Conservation (phyloP, 2,797 vertebrate species). For the Pangasius larnaudii region DNA sequence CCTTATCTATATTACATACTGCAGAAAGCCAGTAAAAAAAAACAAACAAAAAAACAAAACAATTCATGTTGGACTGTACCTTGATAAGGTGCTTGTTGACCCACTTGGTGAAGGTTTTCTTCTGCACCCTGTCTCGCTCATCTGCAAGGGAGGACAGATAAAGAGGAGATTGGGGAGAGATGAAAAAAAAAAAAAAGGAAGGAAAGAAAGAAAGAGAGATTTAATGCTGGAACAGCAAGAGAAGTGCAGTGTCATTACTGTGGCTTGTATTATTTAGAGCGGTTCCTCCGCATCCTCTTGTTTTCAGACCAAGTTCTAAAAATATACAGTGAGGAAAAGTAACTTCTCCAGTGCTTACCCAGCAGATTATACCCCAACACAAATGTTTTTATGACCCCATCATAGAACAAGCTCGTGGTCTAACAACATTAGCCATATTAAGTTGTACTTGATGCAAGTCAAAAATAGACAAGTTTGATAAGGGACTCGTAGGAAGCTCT, state of each 20-base stretch:
- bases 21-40: constrained; percentile 25
- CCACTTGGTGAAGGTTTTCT: constrained; percentile 99
- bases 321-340: constrained; percentile 15
- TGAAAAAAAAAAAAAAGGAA: background rate
- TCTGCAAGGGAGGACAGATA: constrained; percentile 78
- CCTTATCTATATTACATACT: constrained; percentile 27
- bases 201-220: background rate
- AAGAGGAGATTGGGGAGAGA: constrained; percentile 15
- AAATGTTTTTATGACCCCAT: background rate
- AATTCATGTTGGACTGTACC: constrained; percentile 72
- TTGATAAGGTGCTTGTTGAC: constrained; percentile 99
- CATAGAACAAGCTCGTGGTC: background rate
- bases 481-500: constrained; percentile 26
- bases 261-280: constrained; percentile 45
- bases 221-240: constrained; percentile 58
- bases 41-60: background rate
- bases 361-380: background rate
- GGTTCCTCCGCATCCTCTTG: background rate
- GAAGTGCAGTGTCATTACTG: constrained; percentile 28
- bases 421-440: background rate
- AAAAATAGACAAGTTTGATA: constrained; percentile 51
- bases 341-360: background rate
- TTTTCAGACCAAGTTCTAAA: constrained; percentile 28
- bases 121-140: constrained; percentile 97
- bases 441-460: constrained; percentile 26